phyloP scores from a whole-genome alignment of 2,113 vertebrate species.

The Chelonoidis abingdonii region DNA sequence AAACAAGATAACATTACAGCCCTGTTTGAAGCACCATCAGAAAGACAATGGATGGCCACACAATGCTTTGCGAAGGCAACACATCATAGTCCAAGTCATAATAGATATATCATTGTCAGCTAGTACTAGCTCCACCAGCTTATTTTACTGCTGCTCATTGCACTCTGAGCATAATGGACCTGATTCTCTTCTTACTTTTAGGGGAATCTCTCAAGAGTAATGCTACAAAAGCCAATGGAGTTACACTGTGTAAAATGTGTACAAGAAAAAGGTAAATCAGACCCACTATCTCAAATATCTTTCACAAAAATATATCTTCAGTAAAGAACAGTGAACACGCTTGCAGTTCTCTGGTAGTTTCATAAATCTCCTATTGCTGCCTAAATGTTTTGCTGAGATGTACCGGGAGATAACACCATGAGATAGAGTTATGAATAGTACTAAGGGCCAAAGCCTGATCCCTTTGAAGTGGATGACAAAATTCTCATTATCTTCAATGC shows the following conservation, averaged over 20 bases:
- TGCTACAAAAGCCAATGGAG: background rate
- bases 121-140: background rate
- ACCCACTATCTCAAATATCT: background rate
- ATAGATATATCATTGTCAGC: background rate
- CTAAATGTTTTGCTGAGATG: constrained; percentile 16
- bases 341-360: background rate
- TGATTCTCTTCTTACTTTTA: background rate
- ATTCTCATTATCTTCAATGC: constrained; percentile 4
- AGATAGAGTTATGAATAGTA: background rate
- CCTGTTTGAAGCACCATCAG: background rate
- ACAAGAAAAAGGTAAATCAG: constrained; percentile 9
- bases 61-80: background rate
- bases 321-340: background rate
- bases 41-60: background rate
- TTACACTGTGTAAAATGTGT: constrained; percentile 6
- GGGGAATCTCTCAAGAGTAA: background rate
- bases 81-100: background rate
- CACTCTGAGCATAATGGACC: background rate
- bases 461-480: background rate
- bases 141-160: background rate
- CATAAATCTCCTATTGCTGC: constrained; percentile 2
- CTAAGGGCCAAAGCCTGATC: background rate
- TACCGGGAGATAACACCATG: background rate
- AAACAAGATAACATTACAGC: background rate
- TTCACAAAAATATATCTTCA: background rate